phyloP scores from a whole-genome alignment of 2,797 vertebrate species.

The Balearica regulorum region DNA sequence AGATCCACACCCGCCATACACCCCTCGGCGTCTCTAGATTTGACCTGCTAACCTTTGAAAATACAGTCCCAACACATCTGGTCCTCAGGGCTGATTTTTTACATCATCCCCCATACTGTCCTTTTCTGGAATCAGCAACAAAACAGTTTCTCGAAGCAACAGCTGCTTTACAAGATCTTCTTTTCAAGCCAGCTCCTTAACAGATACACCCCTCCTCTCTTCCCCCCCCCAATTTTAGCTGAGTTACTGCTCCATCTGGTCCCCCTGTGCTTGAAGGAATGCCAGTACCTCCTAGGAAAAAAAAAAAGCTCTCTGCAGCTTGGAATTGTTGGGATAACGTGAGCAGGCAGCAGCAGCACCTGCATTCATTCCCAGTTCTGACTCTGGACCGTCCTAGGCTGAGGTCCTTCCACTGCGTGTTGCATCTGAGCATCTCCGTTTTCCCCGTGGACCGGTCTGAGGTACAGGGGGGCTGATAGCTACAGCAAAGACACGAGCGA shows the following conservation, averaged over 20 bases:
- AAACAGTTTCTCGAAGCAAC: not conserved
- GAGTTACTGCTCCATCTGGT: conserved; percentile 13
- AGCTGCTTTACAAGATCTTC: conserved; percentile 19
- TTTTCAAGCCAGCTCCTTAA: not conserved
- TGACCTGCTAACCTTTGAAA: not conserved
- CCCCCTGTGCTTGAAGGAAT: not conserved
- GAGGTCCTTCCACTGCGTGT: not conserved
- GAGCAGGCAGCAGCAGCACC: not conserved
- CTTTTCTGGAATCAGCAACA: not conserved
- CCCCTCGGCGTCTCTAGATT: not conserved
- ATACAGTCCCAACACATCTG: not conserved
- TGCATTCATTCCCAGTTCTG: not conserved
- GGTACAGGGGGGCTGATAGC: not conserved
- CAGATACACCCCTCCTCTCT: not conserved
- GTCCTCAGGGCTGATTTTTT: not conserved
- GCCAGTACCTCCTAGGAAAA: not conserved
- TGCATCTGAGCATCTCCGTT: not conserved
- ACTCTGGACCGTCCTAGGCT: not conserved
- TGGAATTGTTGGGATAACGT: not conserved
- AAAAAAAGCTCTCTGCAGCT: not conserved
- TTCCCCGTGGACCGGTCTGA: not conserved
- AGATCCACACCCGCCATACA: accelerated
- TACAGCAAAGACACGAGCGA: not conserved
- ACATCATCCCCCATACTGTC: not conserved
- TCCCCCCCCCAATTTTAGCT: not conserved